A percentile compares a stretch with the other conserved stretches of the same genome.
Evolutionary conservation across 2,113 vertebrate species (phyloP).

Genomic region (Chrysemys picta): DNA sequence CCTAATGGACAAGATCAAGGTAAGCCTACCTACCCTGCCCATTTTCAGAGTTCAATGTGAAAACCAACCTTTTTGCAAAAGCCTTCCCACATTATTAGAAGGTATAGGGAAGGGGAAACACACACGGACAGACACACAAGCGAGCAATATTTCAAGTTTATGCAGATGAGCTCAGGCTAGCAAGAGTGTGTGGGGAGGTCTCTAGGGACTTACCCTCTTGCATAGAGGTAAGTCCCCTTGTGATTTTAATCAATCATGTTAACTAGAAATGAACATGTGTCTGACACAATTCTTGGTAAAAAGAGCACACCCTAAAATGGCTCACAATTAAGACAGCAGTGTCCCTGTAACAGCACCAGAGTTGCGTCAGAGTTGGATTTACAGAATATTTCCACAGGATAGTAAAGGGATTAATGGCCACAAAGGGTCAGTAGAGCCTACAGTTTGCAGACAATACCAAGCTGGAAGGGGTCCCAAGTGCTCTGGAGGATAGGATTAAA

Average conservation of each 20-base stretch:
- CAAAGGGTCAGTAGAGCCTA: constrained; percentile 61
- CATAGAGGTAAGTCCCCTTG: background rate
- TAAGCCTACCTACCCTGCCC: background rate
- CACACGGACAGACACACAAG: background rate
- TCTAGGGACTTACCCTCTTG: background rate
- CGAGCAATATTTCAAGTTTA: background rate
- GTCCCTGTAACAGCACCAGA: background rate
- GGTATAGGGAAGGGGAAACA: background rate
- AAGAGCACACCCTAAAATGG: accelerated
- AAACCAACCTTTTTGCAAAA: background rate
- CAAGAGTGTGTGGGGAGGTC: background rate
- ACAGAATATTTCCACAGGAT: background rate
- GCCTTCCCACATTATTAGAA: background rate
- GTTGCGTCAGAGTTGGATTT: background rate
- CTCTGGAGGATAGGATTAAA: too few species aligned
- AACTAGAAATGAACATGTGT: background rate
- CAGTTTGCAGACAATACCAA: background rate
- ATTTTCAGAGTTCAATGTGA: background rate
- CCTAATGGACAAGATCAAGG: background rate
- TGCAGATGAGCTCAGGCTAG: background rate
- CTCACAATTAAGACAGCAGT: background rate
- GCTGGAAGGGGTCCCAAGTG: too few species aligned
- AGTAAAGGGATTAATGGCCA: background rate
- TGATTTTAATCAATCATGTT: background rate
- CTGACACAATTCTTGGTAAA: background rate